Evolutionary conservation across 2,113 vertebrate genomes (phyloP).

Genomic region (Apus apus): DNA sequence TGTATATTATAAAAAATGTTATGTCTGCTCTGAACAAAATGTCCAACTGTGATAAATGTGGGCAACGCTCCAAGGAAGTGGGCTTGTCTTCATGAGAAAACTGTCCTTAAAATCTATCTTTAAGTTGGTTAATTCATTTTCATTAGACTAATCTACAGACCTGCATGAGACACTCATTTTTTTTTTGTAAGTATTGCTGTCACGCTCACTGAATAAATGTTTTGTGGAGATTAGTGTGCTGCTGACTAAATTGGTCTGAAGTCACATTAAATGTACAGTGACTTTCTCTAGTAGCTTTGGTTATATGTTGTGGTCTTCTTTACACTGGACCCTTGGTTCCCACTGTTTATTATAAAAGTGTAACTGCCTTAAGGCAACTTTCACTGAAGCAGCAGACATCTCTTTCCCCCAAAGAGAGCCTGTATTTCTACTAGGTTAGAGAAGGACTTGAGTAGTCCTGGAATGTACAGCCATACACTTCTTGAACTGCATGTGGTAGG

Average conservation of each 20-base stretch:
- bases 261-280: neutral
- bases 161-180: neutral
- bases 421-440: neutral
- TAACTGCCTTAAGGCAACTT: neutral
- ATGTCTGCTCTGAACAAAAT: slow-evolving; percentile 54
- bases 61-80: slow-evolving; percentile 5
- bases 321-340: neutral
- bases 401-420: neutral
- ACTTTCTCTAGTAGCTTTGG: neutral
- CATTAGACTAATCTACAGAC: slow-evolving; percentile 7
- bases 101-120: neutral
- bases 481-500: neutral
- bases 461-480: neutral
- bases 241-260: neutral
- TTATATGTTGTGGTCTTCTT: neutral
- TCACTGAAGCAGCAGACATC: neutral
- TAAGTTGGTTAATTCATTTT: neutral
- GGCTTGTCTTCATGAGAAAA: slow-evolving; percentile 1
- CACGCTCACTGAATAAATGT: neutral
- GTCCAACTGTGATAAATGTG: slow-evolving; percentile 35
- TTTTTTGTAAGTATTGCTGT: neutral
- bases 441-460: neutral
- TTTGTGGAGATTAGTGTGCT: neutral
- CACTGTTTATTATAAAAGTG: neutral
- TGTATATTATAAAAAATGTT: slow-evolving; percentile 40